Evolutionary conservation across 2,888 invertebrate genomes (phyloP).

Genomic region (Trichogramma dendrolimi): DNA sequence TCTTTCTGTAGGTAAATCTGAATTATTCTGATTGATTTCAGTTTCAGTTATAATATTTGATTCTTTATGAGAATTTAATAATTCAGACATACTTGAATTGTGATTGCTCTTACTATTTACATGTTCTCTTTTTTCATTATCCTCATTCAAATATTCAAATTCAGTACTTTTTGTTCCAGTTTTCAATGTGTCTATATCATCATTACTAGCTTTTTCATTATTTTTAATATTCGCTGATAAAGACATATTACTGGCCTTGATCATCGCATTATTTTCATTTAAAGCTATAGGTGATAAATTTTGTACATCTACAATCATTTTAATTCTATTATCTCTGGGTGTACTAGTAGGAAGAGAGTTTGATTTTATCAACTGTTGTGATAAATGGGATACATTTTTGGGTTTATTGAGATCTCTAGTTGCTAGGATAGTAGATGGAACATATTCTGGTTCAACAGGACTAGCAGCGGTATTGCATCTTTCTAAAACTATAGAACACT

Average conservation of each 20-base stretch:
- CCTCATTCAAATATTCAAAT: not conserved
- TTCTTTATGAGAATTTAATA: not conserved
- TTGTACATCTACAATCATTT: conserved; percentile 12
- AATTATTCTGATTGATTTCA: not conserved
- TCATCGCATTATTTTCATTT: not conserved
- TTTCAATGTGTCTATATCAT: not conserved
- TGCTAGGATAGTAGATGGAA: too few relatives aligned
- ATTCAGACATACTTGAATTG: not conserved
- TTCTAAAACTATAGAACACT: not conserved
- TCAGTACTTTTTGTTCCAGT: not conserved
- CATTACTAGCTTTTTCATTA: not conserved
- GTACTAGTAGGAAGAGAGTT: conserved; percentile 6
- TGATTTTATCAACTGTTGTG: too few relatives aligned
- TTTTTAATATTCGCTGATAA: not conserved
- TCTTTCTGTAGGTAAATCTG: not conserved
- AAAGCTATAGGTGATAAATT: conserved; percentile 11
- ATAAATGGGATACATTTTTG: too few relatives aligned
- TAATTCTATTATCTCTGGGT: conserved; percentile 6
- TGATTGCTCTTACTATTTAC: not conserved
- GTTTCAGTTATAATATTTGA: not conserved
- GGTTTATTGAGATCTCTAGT: too few relatives aligned
- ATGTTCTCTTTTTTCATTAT: not conserved
- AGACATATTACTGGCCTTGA: too few relatives aligned
- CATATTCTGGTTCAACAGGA: not conserved
- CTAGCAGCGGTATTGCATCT: not conserved